phyloP scores from a whole-genome alignment of 2,113 vertebrate genomes.

The Lethenteron camtschaticum region DNA sequence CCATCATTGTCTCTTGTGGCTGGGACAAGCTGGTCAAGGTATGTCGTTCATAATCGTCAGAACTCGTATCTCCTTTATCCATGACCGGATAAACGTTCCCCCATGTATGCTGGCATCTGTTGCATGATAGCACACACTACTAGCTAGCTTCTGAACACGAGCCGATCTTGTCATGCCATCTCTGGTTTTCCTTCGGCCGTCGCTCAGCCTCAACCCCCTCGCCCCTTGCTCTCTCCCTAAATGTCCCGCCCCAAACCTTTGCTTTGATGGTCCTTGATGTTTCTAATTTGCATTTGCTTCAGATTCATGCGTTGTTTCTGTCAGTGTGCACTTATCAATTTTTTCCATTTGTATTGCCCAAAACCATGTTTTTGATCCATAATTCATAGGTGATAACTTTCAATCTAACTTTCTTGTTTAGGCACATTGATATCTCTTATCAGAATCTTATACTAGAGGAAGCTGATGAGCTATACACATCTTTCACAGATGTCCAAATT shows the following conservation, averaged over 20 bases:
- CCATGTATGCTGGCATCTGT: not conserved
- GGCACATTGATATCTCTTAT: no score
- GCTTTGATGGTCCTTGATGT: no score
- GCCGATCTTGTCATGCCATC: not conserved
- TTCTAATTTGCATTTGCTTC: no score
- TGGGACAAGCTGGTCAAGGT: constrained; percentile 98
- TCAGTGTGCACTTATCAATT: no score
- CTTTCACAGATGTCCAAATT: constrained; percentile 26
- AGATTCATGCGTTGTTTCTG: no score
- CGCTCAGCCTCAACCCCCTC: not conserved
- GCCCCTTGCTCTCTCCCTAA: no score
- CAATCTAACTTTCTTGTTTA: no score
- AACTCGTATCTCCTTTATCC: not conserved
- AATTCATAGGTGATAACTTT: no score
- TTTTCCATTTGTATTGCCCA: no score
- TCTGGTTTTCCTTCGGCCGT: not conserved
- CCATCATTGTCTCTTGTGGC: constrained; percentile 90
- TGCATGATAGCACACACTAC: not conserved
- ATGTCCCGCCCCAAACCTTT: no score
- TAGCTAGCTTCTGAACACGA: not conserved
- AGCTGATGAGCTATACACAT: constrained; percentile 18
- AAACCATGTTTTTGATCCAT: no score
- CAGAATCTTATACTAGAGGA: no score
- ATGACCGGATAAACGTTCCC: not conserved
- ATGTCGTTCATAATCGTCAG: not conserved